Conservation (phyloP, 2,797 vertebrate genomes). For the Petrocephalus sullivani region DNA sequence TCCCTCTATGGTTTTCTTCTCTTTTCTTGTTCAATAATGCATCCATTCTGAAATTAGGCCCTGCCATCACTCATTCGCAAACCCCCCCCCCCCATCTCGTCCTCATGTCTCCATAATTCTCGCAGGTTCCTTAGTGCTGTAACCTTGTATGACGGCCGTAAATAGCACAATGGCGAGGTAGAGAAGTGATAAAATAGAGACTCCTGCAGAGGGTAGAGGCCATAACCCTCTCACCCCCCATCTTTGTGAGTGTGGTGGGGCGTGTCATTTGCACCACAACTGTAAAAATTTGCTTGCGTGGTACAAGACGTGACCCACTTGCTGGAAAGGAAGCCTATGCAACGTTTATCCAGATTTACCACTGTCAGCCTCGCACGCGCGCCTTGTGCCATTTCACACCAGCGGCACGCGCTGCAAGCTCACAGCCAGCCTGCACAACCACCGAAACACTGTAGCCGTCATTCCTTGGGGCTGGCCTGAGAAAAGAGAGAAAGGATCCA, state of each 20-base stretch:
- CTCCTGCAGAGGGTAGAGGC: neutral
- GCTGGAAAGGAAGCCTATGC: constrained; percentile 42
- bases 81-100: constrained; percentile 23
- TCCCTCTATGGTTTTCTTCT: neutral
- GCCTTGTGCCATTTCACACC: constrained; percentile 9
- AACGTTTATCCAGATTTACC: constrained; percentile 41
- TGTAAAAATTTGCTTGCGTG: constrained; percentile 34
- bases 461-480: constrained; percentile 14
- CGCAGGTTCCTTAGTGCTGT: neutral
- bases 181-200: constrained; percentile 14
- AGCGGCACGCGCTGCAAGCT: neutral
- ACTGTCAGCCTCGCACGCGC: constrained; percentile 29
- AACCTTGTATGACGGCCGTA: neutral
- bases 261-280: constrained; percentile 39
- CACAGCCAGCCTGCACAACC: neutral
- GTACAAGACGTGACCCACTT: constrained; percentile 40
- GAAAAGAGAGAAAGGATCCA: constrained; percentile 29
- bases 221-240: neutral
- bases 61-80: constrained; percentile 28
- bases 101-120: neutral
- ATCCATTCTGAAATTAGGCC: constrained; percentile 21
- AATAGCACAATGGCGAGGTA: neutral
- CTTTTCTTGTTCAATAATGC: constrained; percentile 6
- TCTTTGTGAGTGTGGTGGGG: constrained; percentile 23
- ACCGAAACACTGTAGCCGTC: neutral